Evolutionary conservation across 2,888 invertebrate genomes (phyloP).

Genomic region (Automeris io): DNA sequence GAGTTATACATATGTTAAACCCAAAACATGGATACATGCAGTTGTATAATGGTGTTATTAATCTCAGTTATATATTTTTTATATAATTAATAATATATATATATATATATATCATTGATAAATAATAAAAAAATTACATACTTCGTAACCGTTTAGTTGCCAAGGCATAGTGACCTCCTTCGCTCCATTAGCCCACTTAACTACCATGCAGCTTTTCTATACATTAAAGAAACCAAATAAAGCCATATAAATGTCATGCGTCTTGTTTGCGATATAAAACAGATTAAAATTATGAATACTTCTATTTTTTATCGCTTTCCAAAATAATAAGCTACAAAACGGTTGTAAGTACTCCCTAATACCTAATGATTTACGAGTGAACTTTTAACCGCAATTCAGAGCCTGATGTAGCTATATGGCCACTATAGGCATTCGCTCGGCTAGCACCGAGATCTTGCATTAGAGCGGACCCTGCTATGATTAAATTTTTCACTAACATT

Average conservation of each 20-base stretch:
- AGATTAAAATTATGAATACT: slow-evolving; percentile 2
- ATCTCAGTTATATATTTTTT: background rate
- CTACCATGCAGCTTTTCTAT: slow-evolving; percentile 74
- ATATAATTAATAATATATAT: background rate
- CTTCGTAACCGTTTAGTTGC: slow-evolving; percentile 64
- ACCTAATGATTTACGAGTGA: background rate
- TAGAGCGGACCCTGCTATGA: too few relatives aligned
- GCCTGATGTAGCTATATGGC: too few relatives aligned
- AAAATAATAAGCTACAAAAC: background rate
- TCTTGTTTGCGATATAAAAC: slow-evolving; percentile 18
- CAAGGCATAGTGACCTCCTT: slow-evolving; percentile 71
- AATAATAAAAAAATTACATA: slow-evolving; percentile 53
- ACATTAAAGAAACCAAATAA: slow-evolving; percentile 59
- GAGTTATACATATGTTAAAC: background rate
- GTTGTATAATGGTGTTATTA: background rate
- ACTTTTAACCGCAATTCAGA: too few relatives aligned
- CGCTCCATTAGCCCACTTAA: slow-evolving; percentile 73
- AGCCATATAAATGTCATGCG: slow-evolving; percentile 62
- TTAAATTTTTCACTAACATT: too few relatives aligned
- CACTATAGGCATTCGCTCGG: too few relatives aligned
- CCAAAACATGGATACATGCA: background rate
- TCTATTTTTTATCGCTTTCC: background rate
- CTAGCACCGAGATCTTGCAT: too few relatives aligned
- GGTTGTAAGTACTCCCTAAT: background rate
- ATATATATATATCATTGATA: slow-evolving; percentile 17